A percentile compares a stretch with the other conserved stretches of the same genome.
Evolutionary conservation across 2,113 vertebrate genomes (phyloP).

Genomic region (Eolophus roseicapilla): DNA sequence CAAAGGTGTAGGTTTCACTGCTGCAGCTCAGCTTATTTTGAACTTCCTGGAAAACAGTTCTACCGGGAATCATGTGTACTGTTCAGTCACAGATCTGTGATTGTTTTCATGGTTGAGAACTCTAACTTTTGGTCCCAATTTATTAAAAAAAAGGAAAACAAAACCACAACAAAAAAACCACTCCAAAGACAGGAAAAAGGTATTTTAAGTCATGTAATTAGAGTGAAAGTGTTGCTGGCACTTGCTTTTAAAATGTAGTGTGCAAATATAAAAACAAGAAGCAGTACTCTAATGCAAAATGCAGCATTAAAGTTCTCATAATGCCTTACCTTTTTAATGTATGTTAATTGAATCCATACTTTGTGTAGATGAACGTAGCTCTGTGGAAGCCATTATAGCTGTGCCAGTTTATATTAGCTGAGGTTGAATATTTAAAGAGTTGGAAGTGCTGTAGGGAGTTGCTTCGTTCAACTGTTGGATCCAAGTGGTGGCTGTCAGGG

Average conservation of each 20-base stretch:
- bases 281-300: neutral
- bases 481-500: neutral
- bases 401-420: neutral
- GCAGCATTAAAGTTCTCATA: neutral
- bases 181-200: neutral
- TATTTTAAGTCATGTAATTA: neutral
- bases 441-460: neutral
- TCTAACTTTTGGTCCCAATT: neutral
- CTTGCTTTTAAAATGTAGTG: neutral
- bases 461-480: rapidly evolving
- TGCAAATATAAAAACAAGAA: neutral
- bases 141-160: neutral
- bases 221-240: neutral
- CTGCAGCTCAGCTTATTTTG: neutral
- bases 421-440: neutral
- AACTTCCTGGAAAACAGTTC: neutral
- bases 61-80: neutral
- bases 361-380: neutral
- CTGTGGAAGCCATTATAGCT: neutral
- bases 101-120: neutral
- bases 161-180: neutral
- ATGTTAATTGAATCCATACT: neutral
- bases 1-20: neutral
- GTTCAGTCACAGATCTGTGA: neutral
- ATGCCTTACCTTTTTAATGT: neutral